Evolutionary conservation across 2,888 invertebrate species (phyloP).

Genomic region (Lycophotia porphyrea): DNA sequence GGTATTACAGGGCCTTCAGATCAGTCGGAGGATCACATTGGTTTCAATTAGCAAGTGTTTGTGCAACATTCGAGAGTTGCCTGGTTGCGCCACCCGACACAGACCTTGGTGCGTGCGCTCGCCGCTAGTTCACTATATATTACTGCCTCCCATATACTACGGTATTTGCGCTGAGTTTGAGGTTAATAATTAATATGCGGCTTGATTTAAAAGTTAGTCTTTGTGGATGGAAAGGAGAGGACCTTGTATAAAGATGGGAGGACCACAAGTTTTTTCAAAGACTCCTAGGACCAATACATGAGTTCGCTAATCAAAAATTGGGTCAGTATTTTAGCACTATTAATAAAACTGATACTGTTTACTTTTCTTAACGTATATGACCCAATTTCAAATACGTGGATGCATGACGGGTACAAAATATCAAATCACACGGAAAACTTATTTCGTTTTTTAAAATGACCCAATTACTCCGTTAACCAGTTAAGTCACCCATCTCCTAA

Average conservation of each 20-base stretch:
- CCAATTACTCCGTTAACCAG: neutral
- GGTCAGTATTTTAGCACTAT: slow-evolving; percentile 23
- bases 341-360: slow-evolving; percentile 25
- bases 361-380: slow-evolving; percentile 19
- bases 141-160: slow-evolving; percentile 32
- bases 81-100: slow-evolving; percentile 73
- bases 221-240: neutral
- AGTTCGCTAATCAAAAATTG: neutral
- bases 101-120: slow-evolving; percentile 73
- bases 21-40: slow-evolving; percentile 61
- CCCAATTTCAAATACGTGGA: slow-evolving; percentile 11
- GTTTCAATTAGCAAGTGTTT: slow-evolving; percentile 65
- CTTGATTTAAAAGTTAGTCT: neutral
- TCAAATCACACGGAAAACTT: neutral
- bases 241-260: neutral
- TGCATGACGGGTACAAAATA: neutral
- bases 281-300: neutral
- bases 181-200: slow-evolving; percentile 10
- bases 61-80: slow-evolving; percentile 71
- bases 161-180: slow-evolving; percentile 23
- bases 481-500: slow-evolving; percentile 25
- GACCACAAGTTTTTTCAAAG: neutral
- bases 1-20: slow-evolving; percentile 6
- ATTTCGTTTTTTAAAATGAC: neutral
- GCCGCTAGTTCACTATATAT: slow-evolving; percentile 45